These are phyloP conservation scores for Hemicentrotus pulcherrimus DNA, from an alignment of 35 echinoderm and acorn worm genomes.

Conservation along the genomic window DNA sequence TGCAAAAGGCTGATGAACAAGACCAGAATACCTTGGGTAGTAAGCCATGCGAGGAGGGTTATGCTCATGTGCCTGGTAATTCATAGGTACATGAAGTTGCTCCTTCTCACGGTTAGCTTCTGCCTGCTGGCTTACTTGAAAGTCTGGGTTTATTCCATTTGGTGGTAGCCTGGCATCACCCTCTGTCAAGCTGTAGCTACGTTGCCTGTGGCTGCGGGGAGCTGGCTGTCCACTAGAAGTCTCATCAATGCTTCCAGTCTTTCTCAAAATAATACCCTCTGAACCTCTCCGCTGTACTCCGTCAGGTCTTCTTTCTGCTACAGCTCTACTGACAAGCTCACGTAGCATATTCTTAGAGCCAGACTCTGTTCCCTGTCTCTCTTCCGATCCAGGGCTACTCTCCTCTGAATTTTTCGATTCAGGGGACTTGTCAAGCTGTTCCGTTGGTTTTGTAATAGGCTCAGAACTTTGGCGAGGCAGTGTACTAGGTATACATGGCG, in stretches of 20 bases:
- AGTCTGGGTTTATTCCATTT: conserved; percentile 39
- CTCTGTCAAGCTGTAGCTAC: conserved; percentile 91
- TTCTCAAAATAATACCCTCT: conserved; percentile 29
- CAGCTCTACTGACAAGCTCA: conserved; percentile 50
- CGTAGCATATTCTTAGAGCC: conserved; percentile 3
- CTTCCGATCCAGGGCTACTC: conserved; percentile 11
- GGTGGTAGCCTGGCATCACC: conserved; percentile 63
- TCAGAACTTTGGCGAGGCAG: conserved; percentile 53
- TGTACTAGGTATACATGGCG: background rate
- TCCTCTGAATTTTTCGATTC: conserved; percentile 10
- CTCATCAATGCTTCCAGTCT: conserved; percentile 53
- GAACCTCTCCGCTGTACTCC: conserved; percentile 10
- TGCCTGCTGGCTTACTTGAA: conserved; percentile 14
- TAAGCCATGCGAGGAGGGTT: conserved; percentile 9
- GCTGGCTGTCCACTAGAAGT: conserved; percentile 46
- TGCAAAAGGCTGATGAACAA: conserved; percentile 68
- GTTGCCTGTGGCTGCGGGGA: conserved; percentile 51
- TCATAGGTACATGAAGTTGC: conserved; percentile 4
- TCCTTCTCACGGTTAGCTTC: conserved; percentile 50
- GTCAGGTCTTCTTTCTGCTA: conserved; percentile 37
- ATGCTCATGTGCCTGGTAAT: conserved; percentile 26
- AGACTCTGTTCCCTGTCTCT: background rate
- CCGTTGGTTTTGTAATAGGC: conserved; percentile 41
- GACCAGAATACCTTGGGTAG: conserved; percentile 69
- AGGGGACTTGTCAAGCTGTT: background rate